Percentiles rank a stretch among this genome's conserved stretches.
Evolutionary conservation across 2,113 vertebrate genomes (phyloP).

Genomic region (Lepus americanus): DNA sequence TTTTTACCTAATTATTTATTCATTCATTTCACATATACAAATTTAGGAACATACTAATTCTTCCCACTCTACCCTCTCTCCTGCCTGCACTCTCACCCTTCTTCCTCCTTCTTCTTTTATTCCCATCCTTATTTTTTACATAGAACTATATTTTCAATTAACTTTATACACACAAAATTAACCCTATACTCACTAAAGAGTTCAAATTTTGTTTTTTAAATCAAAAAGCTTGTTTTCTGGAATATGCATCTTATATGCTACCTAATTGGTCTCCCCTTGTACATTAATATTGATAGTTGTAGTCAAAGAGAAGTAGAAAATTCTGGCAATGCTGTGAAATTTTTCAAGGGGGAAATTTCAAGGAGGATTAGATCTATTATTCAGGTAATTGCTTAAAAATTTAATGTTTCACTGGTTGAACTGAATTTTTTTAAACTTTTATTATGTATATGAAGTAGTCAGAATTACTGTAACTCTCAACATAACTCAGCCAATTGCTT

Average conservation of each 20-base stretch:
- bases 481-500: not conserved
- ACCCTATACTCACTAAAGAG: too few species aligned
- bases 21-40: too few species aligned
- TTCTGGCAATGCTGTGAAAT: not conserved
- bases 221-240: constrained; percentile 8
- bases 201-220: not conserved
- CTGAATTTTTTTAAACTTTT: not conserved
- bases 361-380: not conserved
- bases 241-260: not conserved
- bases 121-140: too few species aligned
- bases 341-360: constrained; percentile 5
- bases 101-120: too few species aligned
- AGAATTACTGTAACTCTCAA: not conserved
- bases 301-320: not conserved
- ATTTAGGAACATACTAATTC: too few species aligned
- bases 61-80: too few species aligned
- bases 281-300: not conserved
- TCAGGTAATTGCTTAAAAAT: not conserved
- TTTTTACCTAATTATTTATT: not conserved
- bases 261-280: not conserved
- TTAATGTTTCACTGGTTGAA: constrained; percentile 6
- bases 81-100: too few species aligned
- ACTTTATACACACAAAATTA: too few species aligned
- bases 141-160: too few species aligned
- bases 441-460: not conserved